Conservation (phyloP, 2,888 invertebrate genomes). For the Microchrysa polita region DNA sequence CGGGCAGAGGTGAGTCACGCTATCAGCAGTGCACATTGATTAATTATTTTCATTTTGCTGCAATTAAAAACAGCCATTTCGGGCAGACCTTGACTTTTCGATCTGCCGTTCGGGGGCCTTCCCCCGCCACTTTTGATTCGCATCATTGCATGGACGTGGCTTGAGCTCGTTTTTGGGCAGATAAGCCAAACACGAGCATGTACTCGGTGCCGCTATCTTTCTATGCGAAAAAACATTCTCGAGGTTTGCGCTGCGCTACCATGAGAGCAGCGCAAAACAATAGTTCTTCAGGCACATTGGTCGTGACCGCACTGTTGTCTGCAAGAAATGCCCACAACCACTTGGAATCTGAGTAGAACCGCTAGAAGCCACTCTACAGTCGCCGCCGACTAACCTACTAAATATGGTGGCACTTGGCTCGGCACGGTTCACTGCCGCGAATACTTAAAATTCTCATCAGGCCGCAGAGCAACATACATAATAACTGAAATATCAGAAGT, state of each 20-base stretch:
- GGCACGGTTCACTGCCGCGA: background rate
- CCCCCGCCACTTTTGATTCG: background rate
- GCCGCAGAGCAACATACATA: background rate
- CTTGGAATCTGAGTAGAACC: no score
- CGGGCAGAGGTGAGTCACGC: conserved; percentile 67
- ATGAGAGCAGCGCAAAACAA: background rate
- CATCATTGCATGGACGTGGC: conserved; percentile 21
- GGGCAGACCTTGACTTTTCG: conserved; percentile 38
- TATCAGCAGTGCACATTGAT: background rate
- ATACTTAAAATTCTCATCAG: conserved; percentile 4
- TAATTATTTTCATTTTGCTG: background rate
- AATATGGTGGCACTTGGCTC: background rate
- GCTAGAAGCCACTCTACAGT: no score
- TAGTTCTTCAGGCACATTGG: no score
- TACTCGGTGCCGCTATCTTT: background rate
- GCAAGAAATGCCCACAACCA: no score
- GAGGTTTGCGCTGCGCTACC: background rate
- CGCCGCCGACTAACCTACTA: no score
- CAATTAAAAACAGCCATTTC: background rate
- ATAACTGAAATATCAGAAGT: background rate
- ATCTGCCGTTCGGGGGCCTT: background rate
- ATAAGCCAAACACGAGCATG: background rate
- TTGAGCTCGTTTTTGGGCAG: background rate
- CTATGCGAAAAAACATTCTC: background rate
- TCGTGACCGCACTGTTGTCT: no score